Percentiles rank a stretch among this genome's conserved stretches.
Conservation (phyloP, 2,797 vertebrate genomes). For the Ceyx erithaca region DNA sequence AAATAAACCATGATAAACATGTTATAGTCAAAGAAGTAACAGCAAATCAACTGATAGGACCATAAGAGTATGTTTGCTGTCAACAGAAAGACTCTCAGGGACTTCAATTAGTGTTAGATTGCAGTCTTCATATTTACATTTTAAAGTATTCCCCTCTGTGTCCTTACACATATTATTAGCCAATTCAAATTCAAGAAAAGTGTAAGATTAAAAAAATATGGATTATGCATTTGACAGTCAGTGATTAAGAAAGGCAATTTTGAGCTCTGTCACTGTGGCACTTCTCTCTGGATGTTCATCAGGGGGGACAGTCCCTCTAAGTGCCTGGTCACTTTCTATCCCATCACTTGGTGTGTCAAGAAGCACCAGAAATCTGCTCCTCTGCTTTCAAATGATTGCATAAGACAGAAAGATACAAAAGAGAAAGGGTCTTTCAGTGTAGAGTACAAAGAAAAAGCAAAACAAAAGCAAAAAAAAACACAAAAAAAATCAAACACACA, state of each 20-base stretch:
- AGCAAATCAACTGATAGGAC: not conserved
- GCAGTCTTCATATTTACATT: slow-evolving; percentile 39
- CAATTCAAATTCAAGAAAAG: not conserved
- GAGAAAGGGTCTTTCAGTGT: not conserved
- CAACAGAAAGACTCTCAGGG: not conserved
- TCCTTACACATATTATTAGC: slow-evolving; percentile 16
- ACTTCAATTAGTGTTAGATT: not conserved
- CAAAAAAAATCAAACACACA: not conserved
- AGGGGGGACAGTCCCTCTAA: not conserved
- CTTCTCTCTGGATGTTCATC: not conserved
- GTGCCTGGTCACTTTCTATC: not conserved
- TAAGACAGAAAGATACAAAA: not conserved
- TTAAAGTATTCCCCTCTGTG: slow-evolving; percentile 15
- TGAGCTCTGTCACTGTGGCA: not conserved
- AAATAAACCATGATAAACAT: not conserved
- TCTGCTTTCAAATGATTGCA: not conserved
- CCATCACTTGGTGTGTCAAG: not conserved
- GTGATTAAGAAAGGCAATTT: not conserved
- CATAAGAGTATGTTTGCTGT: not conserved
- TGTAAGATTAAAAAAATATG: not conserved
- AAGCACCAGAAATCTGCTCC: not conserved
- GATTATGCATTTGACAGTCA: not conserved
- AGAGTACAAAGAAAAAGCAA: not conserved
- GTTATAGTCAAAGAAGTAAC: not conserved
- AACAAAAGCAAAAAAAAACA: not conserved